Percentiles rank a stretch among this genome's conserved stretches.
Conservation (phyloP, 2,888 invertebrate genomes). For the Sepiola atlantica region DNA sequence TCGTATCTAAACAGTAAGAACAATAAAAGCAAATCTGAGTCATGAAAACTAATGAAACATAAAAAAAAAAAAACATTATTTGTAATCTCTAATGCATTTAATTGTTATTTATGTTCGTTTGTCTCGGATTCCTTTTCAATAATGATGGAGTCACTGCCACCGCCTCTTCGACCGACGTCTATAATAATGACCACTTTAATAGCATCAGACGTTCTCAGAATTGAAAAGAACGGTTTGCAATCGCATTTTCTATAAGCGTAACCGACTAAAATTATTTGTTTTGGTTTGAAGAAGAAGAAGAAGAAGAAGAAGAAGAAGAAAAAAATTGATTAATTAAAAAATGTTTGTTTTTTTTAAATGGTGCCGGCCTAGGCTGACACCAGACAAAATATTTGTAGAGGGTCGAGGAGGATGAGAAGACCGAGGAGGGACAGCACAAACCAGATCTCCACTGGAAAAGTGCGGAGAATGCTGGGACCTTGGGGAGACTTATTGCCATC, state of each 20-base stretch:
- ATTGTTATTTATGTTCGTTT: neutral
- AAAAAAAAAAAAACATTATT: neutral
- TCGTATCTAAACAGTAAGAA: neutral
- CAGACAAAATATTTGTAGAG: too few relatives aligned
- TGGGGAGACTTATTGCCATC: too few relatives aligned
- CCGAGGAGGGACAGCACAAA: too few relatives aligned
- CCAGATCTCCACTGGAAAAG: too few relatives aligned
- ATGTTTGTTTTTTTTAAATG: too few relatives aligned
- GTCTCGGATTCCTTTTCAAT: neutral
- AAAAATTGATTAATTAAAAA: too few relatives aligned
- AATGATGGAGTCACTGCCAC: neutral
- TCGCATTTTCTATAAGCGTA: neutral
- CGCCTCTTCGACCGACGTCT: neutral
- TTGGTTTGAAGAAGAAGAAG: neutral
- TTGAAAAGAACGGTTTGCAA: neutral
- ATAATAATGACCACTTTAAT: neutral
- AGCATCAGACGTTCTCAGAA: neutral
- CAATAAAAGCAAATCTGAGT: neutral
- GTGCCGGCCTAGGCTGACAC: too few relatives aligned
- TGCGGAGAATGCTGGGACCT: too few relatives aligned
- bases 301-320: too few relatives aligned
- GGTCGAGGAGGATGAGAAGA: too few relatives aligned
- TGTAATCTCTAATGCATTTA: neutral
- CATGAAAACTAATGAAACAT: neutral
- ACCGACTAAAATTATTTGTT: neutral